Percentiles rank a stretch among this genome's conserved stretches.
These are phyloP conservation scores for Numenius arquata DNA, from an alignment of 2,113 vertebrate genomes.

Conservation along the genomic window DNA sequence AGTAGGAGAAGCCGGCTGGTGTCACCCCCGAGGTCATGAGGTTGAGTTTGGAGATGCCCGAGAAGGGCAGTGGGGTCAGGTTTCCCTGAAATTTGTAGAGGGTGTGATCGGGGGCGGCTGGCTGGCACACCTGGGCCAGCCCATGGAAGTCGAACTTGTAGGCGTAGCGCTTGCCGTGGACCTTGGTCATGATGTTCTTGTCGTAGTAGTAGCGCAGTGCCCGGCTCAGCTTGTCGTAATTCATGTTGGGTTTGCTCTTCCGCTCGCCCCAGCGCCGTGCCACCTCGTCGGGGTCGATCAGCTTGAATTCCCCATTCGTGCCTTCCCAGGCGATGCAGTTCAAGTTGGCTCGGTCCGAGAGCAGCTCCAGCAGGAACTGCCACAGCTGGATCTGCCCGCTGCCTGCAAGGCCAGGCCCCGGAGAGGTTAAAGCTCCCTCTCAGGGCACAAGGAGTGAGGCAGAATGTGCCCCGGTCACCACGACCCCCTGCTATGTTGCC, in stretches of 20 bases:
- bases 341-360: slow-evolving; percentile 90
- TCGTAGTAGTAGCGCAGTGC: slow-evolving; percentile 98
- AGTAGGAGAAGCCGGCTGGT: slow-evolving; percentile 92
- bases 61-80: slow-evolving; percentile 90
- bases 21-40: slow-evolving; percentile 88
- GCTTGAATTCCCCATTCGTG: slow-evolving; percentile 96
- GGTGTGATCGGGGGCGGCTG: slow-evolving; percentile 84
- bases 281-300: slow-evolving; percentile 96
- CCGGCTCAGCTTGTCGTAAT: slow-evolving; percentile 98
- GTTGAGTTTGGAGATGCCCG: slow-evolving; percentile 96
- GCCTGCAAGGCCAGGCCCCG: slow-evolving; percentile 68
- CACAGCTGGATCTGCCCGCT: slow-evolving; percentile 98
- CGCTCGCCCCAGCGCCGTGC: slow-evolving; percentile 94
- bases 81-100: slow-evolving; percentile 96
- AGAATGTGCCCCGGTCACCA: background rate
- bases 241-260: slow-evolving; percentile 99
- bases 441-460: background rate
- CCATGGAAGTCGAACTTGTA: slow-evolving; percentile 99
- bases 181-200: slow-evolving; percentile 99
- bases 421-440: slow-evolving; percentile 20
- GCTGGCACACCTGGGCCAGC: slow-evolving; percentile 95
- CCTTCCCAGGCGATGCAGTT: slow-evolving; percentile 98
- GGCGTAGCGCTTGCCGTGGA: slow-evolving; percentile 96
- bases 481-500: accelerated
- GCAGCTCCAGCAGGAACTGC: slow-evolving; percentile 96